Evolutionary conservation across 2,888 invertebrate genomes (phyloP), one percentile per base, ranked within the genome.

Genomic region (Exocentrus adspersus): DNA sequence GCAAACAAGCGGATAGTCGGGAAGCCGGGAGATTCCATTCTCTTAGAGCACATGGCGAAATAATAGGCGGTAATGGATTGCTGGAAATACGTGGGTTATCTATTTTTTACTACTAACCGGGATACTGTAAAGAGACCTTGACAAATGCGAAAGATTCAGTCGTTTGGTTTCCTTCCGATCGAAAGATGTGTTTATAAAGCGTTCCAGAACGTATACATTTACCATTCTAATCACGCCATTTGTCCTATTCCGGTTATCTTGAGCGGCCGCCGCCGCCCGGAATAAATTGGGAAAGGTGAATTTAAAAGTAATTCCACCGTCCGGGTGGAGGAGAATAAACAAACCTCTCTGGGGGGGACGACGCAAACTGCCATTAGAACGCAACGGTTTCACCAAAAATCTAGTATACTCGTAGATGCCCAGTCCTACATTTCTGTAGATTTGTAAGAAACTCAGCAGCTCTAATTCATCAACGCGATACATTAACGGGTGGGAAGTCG

Each of bases 61-160:
- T 72, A 74, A 74, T 74, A 71, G 74, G 62, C 64, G 69, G 57
- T 60, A 67, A 66, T 52, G 70, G 71, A 72, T 72, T 72, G 72
- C 67, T 64, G 62, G 32, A 50, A 66, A 63, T 65, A 64, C 70
- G 70, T 73, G 71, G 66, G 71, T 63, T 73, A 71, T 71, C 71
- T 73, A 60, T 57, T 61, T 70, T 72, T 69, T 54, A 43, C 54
- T 32, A 12, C 54, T 30, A 16, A 19, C 30, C 32, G n/a, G n/a
- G n/a, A n/a, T n/a, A n/a, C n/a, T n/a, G n/a, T n/a, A n/a, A n/a
- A n/a, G n/a, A n/a, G n/a, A 24, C 37, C 14, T 10, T 37, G 37
- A 37, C n/a, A 37, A 37, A 37, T 19, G 10, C 10, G 43, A 2
- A 7, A 43, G 17, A 43, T 20, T 43, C 3, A 12, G 30, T 9